These are phyloP conservation scores for Drosophila tristis DNA, from an alignment of 1,140 invertebrate genomes.

Conservation along the genomic window DNA sequence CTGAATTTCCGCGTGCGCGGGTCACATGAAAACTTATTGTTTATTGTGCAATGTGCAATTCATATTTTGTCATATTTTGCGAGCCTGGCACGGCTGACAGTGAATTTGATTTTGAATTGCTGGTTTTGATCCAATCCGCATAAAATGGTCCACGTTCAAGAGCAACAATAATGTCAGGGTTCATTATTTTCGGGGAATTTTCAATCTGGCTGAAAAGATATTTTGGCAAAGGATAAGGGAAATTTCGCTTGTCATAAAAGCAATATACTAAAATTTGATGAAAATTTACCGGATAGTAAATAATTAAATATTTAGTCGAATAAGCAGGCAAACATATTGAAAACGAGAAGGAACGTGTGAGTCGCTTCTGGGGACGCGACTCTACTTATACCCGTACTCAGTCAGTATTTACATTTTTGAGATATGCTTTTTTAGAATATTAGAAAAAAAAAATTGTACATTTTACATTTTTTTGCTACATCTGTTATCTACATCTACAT, in stretches of 20 bases:
- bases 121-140: constrained; percentile 53
- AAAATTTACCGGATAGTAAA: too few species aligned
- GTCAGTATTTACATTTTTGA: too few species aligned
- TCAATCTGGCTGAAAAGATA: constrained; percentile 45
- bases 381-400: too few species aligned
- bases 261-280: constrained; percentile 37
- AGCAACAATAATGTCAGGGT: constrained; percentile 35
- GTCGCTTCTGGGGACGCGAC: too few species aligned
- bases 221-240: constrained; percentile 3
- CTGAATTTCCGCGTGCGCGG: constrained; percentile 36
- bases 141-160: constrained; percentile 64
- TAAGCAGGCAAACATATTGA: not conserved
- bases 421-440: too few species aligned
- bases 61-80: constrained; percentile 73
- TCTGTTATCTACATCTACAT: too few species aligned
- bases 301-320: too few species aligned
- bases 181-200: constrained; percentile 54
- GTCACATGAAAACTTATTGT: constrained; percentile 74
- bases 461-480: too few species aligned
- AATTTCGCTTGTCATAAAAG: constrained; percentile 34
- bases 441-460: too few species aligned
- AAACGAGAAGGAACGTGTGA: too few species aligned
- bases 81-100: constrained; percentile 27
- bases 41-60: constrained; percentile 71
- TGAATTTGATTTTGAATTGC: constrained; percentile 70